Base-by-base conservation (phyloP, 2,888 invertebrate genomes). In the Actias luna region DNA sequence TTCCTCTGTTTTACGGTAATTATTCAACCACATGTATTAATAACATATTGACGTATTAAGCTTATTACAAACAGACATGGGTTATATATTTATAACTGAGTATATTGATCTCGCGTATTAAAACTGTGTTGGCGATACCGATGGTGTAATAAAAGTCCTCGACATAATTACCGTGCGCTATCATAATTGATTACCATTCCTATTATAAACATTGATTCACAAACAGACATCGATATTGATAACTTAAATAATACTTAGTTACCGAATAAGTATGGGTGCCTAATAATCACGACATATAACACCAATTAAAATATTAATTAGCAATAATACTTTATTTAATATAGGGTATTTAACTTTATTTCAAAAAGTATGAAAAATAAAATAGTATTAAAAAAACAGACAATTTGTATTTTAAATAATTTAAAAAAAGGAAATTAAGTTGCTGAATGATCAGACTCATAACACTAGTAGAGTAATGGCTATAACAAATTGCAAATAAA, bases 211-310 rank as follows among this genome's bases (percentile, higher is more conserved):
- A 55, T 29, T 50, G 46, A 50, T 25, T 50, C 46, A 50, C 25
- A 22, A 50, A 50, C 12, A 50, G 46, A 50, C 46, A 50, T 50
- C 46, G 46, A 50, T 25, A 50, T 25, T 50, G 25, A 22, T 22
- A 2, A 50, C 46, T 50, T 50, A 50, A 50, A 50, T 50, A 50
- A 50, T 50, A 50, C n/a, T n/a, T n/a, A n/a, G 8, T 50, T 50
- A 50, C 12, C 46, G 25, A 25, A 50, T 50, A 50, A 50, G 25
- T 25, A 50, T 50, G 46, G 25, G 46, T 50, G 25, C 46, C 22
- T 50, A 50, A 50, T 50, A 25, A 50, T 25, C 22, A 50, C 46
- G 46, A 50, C 46, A 50, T 50, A 50, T 50, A 50, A 50, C 46
- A 50, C 46, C 46, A 50, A 50, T 50, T 50, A 2, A 50, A 25